Conservation (phyloP, 2,888 invertebrate genomes). For the Tanytarsus gracilentus region DNA sequence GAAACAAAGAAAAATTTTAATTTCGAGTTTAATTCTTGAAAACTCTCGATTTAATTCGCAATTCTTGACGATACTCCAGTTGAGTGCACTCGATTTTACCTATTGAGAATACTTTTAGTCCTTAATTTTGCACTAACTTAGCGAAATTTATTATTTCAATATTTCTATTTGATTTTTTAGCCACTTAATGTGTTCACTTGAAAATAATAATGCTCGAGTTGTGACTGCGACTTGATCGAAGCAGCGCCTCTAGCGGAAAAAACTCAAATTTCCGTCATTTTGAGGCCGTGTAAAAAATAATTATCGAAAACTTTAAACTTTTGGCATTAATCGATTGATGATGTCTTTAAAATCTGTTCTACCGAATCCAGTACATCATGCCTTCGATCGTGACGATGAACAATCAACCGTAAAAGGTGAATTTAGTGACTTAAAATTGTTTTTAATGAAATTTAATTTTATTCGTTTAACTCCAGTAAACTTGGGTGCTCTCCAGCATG, state of each 20-base stretch:
- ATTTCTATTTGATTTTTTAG: too few relatives aligned
- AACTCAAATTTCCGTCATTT: not conserved
- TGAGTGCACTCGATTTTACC: too few relatives aligned
- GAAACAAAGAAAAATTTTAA: not conserved
- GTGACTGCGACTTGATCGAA: too few relatives aligned
- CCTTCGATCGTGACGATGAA: constrained; percentile 86
- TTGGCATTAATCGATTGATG: not conserved
- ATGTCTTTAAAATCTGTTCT: constrained; percentile 57
- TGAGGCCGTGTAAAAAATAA: not conserved
- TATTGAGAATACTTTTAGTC: too few relatives aligned
- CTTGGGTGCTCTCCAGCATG: constrained; percentile 60
- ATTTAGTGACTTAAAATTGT: not conserved
- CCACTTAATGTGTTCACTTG: too few relatives aligned
- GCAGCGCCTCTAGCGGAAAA: too few relatives aligned
- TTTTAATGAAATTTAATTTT: not conserved
- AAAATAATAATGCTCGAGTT: too few relatives aligned
- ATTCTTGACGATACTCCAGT: too few relatives aligned
- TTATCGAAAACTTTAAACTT: constrained; percentile 5
- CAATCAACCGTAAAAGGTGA: constrained; percentile 42
- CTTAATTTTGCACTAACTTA: too few relatives aligned
- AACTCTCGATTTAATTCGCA: too few relatives aligned
- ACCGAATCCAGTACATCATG: constrained; percentile 76
- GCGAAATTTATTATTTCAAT: too few relatives aligned
- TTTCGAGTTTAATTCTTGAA: constrained; percentile 32
- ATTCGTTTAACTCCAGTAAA: constrained; percentile 31